Conservation (phyloP, 2,888 invertebrate species). For the Villa cingulata region DNA sequence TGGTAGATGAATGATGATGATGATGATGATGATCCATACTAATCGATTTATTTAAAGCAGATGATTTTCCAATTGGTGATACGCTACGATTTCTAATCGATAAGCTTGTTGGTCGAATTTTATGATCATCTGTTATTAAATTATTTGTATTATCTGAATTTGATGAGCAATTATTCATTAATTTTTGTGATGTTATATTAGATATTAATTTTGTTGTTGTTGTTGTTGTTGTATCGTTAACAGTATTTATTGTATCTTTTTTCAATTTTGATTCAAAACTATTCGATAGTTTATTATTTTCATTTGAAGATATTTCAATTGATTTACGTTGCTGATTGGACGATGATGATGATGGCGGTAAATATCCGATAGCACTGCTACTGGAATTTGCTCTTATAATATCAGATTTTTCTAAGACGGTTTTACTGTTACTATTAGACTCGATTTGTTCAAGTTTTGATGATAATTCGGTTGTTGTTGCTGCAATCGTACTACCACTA, state of each 20-base stretch:
- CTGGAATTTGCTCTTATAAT: constrained; percentile 6
- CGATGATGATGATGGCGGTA: background rate
- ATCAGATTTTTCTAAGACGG: constrained; percentile 2
- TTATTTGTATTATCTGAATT: background rate
- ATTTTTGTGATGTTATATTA: background rate
- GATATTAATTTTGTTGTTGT: constrained; percentile 9
- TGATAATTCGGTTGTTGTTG: background rate
- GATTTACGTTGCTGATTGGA: constrained; percentile 8
- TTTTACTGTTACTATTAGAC: too few species aligned
- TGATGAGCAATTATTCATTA: background rate
- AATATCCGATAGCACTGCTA: background rate
- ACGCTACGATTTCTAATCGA: constrained; percentile 30
- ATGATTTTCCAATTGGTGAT: constrained; percentile 21
- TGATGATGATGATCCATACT: constrained; percentile 6
- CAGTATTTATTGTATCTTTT: background rate
- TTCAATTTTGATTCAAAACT: constrained; percentile 2
- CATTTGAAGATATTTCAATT: constrained; percentile 3
- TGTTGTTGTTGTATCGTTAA: constrained; percentile 13
- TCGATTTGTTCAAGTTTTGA: background rate
- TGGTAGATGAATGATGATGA: too few species aligned
- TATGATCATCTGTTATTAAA: constrained; percentile 22
- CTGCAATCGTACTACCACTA: background rate
- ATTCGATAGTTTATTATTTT: background rate
- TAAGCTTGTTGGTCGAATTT: constrained; percentile 28
- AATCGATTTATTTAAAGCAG: background rate